A percentile compares a stretch with the other conserved stretches of the same genome.
These are phyloP conservation scores for Andrena chrysosceles DNA, from an alignment of 2,888 invertebrate genomes.

Conservation along the genomic window DNA sequence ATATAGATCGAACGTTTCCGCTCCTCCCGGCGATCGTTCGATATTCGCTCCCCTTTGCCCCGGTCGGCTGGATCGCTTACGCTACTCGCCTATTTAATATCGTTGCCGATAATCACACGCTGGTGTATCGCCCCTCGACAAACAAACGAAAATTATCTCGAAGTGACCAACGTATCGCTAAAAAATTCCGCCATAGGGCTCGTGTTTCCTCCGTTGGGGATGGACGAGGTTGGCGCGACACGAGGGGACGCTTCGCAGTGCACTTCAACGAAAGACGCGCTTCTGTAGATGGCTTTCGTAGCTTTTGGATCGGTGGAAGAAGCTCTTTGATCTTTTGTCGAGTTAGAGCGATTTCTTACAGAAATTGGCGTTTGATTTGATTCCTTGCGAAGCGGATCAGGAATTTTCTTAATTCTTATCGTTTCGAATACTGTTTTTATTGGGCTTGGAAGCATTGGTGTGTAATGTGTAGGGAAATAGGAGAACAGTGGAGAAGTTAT, in stretches of 20 bases:
- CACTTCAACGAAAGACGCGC: neutral
- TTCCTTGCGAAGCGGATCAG: no score
- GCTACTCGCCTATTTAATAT: conserved; percentile 32
- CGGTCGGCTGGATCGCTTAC: neutral
- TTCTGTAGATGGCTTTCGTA: neutral
- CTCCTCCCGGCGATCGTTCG: conserved; percentile 12
- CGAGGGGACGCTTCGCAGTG: conserved; percentile 2
- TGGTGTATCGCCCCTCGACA: conserved; percentile 28
- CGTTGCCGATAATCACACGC: conserved; percentile 53
- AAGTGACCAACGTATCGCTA: conserved; percentile 46
- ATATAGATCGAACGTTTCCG: conserved; percentile 38
- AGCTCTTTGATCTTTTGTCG: no score
- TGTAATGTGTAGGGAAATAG: no score
- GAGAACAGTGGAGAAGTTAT: no score
- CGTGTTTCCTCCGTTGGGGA: conserved; percentile 5
- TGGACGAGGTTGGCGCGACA: conserved; percentile 34
- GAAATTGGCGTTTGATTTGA: no score
- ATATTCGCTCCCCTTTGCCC: neutral
- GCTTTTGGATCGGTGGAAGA: no score
- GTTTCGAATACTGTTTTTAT: no score
- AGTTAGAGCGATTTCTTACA: no score
- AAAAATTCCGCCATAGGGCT: conserved; percentile 44
- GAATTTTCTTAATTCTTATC: no score
- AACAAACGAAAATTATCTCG: conserved; percentile 56
- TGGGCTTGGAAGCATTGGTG: no score